These are phyloP conservation scores for Strigamia maritima DNA, from an alignment of 2,888 invertebrate genomes.

Conservation along the genomic window DNA sequence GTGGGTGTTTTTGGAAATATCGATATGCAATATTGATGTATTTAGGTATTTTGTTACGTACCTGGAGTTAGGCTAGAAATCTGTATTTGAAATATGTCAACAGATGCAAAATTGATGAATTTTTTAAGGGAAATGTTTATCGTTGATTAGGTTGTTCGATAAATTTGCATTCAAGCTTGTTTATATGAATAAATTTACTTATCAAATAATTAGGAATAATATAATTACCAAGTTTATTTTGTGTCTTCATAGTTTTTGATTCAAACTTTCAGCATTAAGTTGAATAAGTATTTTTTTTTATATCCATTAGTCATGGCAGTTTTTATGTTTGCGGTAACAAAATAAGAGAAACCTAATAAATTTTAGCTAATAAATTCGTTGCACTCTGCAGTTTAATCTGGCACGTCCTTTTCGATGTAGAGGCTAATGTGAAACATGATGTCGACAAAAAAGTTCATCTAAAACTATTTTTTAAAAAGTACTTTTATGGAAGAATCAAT, in stretches of 20 bases:
- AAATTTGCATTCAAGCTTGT: neutral
- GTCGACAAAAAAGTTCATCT: too few species aligned
- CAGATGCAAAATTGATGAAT: neutral
- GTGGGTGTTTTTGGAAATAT: too few species aligned
- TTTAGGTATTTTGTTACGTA: too few species aligned
- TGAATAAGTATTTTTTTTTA: neutral
- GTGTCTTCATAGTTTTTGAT: neutral
- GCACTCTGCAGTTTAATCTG: neutral
- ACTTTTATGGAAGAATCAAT: too few species aligned
- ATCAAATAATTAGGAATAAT: neutral
- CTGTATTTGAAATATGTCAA: neutral
- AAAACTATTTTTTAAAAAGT: neutral
- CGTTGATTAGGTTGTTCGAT: too few species aligned
- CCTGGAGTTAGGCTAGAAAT: too few species aligned
- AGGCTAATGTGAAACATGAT: too few species aligned
- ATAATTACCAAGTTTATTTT: neutral
- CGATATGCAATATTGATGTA: too few species aligned
- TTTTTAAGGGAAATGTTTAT: neutral
- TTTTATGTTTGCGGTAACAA: neutral
- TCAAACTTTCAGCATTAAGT: neutral
- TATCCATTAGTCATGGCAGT: neutral
- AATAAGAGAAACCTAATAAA: neutral
- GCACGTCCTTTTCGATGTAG: neutral
- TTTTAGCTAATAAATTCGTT: neutral
- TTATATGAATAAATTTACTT: neutral